Evolutionary conservation across 2,888 invertebrate species (phyloP).

Genomic region (Lampropteryx suffumata): DNA sequence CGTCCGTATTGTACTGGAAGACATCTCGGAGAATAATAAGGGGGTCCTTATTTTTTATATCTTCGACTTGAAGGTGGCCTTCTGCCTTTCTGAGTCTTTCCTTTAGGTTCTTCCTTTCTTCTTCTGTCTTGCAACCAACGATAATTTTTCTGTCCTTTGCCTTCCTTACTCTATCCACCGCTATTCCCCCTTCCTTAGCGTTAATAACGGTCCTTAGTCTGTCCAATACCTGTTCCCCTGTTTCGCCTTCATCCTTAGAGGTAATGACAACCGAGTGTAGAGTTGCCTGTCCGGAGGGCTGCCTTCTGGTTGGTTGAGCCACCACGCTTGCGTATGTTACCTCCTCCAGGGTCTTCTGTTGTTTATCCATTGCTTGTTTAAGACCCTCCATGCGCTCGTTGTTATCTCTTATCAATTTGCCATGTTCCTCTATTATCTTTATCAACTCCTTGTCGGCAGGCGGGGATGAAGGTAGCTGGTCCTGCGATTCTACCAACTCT

Average conservation of each 20-base stretch:
- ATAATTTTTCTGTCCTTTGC: constrained; percentile 9
- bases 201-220: background rate
- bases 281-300: too few relatives aligned
- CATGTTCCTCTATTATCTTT: background rate
- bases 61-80: background rate
- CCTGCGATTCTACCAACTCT: too few relatives aligned
- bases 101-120: background rate
- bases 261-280: too few relatives aligned
- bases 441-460: background rate
- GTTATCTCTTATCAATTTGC: background rate
- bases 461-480: too few relatives aligned
- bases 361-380: too few relatives aligned
- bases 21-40: too few relatives aligned
- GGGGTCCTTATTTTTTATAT: background rate
- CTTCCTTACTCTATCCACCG: constrained; percentile 8
- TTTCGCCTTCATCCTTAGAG: too few relatives aligned
- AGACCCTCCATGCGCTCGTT: background rate
- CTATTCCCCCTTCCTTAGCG: background rate
- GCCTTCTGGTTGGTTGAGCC: too few relatives aligned
- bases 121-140: background rate
- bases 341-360: too few relatives aligned
- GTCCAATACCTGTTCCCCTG: too few relatives aligned
- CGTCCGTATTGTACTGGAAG: background rate
- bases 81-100: constrained; percentile 5
- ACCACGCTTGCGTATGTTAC: too few relatives aligned